Conservation (phyloP, 2,797 vertebrate genomes). For the Menidia menidia region DNA sequence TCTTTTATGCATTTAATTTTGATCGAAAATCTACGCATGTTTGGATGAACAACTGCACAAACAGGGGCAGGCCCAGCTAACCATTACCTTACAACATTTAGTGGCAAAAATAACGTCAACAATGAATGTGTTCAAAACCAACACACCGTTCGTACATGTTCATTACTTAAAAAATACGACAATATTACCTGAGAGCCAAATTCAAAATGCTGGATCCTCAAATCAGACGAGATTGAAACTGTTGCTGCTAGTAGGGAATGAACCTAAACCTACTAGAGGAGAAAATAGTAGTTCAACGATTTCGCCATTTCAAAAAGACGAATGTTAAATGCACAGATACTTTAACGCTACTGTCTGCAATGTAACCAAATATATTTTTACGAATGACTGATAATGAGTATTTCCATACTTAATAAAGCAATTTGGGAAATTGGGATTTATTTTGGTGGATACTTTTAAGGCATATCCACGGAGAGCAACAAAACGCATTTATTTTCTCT, state of each 20-base stretch:
- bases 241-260: background rate
- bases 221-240: background rate
- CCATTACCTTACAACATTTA: background rate
- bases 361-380: rapidly evolving
- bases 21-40: background rate
- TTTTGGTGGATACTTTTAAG: background rate
- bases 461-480: conserved; percentile 42
- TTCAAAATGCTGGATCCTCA: background rate
- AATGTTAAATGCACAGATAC: background rate
- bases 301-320: conserved; percentile 42
- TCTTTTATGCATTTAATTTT: background rate
- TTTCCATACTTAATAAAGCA: background rate
- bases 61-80: conserved; percentile 2
- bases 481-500: conserved; percentile 14
- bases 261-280: background rate
- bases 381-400: rapidly evolving
- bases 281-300: background rate
- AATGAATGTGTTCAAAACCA: background rate
- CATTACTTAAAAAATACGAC: background rate
- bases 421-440: background rate
- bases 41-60: background rate
- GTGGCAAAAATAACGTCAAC: background rate
- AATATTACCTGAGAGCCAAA: background rate
- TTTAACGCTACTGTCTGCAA: rapidly evolving
- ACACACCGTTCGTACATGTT: rapidly evolving